Conservation (phyloP, 2,113 vertebrate genomes). For the Onychostruthus taczanowskii region DNA sequence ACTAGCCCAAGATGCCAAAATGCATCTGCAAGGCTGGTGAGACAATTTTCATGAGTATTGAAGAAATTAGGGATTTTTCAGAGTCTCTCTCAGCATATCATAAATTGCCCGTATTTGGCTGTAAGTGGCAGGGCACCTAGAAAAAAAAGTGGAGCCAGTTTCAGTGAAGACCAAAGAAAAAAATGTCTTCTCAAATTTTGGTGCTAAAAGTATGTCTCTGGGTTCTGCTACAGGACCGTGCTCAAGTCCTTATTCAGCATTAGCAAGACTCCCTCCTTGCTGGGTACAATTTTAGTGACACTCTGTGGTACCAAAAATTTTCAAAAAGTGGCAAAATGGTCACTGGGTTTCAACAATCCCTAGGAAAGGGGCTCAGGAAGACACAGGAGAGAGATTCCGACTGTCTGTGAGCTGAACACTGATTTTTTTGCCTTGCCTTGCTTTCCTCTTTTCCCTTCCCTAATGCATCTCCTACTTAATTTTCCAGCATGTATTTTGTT, state of each 20-base stretch:
- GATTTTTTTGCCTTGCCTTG: neutral
- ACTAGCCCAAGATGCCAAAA: neutral
- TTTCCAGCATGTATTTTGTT: neutral
- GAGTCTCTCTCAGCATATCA: neutral
- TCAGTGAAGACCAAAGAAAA: neutral
- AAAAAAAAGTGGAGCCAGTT: neutral
- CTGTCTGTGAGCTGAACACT: neutral
- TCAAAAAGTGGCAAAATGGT: neutral
- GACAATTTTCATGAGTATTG: neutral
- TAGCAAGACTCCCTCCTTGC: neutral
- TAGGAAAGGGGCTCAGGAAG: neutral
- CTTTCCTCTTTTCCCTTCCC: neutral
- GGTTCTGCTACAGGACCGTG: neutral
- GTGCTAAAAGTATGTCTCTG: neutral
- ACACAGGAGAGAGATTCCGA: neutral
- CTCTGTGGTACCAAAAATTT: neutral
- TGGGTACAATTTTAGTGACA: neutral
- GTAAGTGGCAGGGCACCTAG: neutral
- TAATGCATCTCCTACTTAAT: neutral
- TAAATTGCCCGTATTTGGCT: neutral
- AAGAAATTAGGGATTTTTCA: neutral
- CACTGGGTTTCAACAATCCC: fast-evolving
- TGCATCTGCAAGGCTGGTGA: neutral
- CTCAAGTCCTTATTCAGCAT: neutral
- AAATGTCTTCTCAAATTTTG: fast-evolving